Percentiles rank a stretch among this genome's conserved stretches.
Evolutionary conservation across 2,797 vertebrate genomes (phyloP).

Genomic region (Gallinago stenura): DNA sequence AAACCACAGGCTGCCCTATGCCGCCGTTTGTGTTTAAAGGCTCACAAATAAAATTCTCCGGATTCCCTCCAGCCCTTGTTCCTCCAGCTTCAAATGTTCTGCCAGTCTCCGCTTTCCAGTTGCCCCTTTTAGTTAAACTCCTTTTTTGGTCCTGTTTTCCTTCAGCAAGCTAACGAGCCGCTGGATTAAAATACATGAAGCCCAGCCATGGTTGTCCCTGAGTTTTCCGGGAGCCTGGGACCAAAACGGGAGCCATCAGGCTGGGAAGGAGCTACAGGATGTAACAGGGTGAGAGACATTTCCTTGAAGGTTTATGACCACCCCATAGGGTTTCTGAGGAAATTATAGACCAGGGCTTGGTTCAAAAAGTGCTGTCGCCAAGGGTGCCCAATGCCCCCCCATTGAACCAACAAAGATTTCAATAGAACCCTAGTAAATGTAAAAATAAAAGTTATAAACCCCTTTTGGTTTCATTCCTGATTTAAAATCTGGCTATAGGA

Average conservation of each 20-base stretch:
- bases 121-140: constrained; percentile 70
- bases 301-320: not conserved
- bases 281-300: not conserved
- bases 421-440: not conserved
- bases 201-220: not conserved
- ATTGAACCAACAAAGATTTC: not conserved
- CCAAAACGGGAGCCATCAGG: not conserved
- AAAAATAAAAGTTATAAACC: not conserved
- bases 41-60: constrained; percentile 64
- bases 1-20: not conserved
- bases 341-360: not conserved
- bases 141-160: constrained; percentile 75
- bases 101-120: constrained; percentile 62
- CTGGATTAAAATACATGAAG: constrained; percentile 50
- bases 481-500: not conserved
- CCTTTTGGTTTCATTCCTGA: not conserved
- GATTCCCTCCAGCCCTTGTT: constrained; percentile 58
- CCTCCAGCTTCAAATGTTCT: constrained; percentile 54
- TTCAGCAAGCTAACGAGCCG: not conserved
- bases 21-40: not conserved
- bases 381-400: not conserved
- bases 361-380: not conserved
- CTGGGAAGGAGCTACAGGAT: constrained; percentile 15
- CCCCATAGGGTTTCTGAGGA: not conserved
- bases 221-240: not conserved